Conservation (phyloP, 2,113 vertebrate genomes). For the Rhadina sibilatrix region DNA sequence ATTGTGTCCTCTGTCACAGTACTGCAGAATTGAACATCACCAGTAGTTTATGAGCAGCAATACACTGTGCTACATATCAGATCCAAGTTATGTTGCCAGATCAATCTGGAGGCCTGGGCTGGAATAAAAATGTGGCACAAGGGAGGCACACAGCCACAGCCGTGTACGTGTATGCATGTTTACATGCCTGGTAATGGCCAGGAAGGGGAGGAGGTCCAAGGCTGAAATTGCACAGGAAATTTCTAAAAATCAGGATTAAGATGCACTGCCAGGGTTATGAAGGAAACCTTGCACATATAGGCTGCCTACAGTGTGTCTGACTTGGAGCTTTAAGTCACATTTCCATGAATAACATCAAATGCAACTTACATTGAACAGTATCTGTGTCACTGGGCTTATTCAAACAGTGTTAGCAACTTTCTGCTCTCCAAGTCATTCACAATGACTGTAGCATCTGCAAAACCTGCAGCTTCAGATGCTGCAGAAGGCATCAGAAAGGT, state of each 20-base stretch:
- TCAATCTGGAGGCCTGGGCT: background rate
- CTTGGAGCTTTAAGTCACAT: background rate
- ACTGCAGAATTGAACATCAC: background rate
- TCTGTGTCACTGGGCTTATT: background rate
- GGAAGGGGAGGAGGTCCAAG: background rate
- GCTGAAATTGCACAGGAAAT: background rate
- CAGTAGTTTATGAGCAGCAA: background rate
- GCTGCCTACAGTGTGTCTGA: background rate
- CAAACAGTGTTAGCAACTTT: background rate
- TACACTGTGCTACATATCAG: background rate
- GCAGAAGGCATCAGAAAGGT: background rate
- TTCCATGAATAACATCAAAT: background rate
- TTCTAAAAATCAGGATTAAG: background rate
- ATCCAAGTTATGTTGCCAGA: background rate
- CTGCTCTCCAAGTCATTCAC: background rate
- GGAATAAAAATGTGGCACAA: background rate
- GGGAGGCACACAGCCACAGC: background rate
- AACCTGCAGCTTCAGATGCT: background rate
- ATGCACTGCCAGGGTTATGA: background rate
- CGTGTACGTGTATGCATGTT: fast-evolving
- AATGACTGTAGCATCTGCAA: background rate
- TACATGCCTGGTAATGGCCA: background rate
- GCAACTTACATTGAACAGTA: background rate
- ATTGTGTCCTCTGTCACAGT: background rate
- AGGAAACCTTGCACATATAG: background rate